A percentile compares a stretch with the other conserved stretches of the same genome.
These are phyloP conservation scores for Cenopis cana DNA, from an alignment of 2,888 invertebrate species.

Conservation along the genomic window DNA sequence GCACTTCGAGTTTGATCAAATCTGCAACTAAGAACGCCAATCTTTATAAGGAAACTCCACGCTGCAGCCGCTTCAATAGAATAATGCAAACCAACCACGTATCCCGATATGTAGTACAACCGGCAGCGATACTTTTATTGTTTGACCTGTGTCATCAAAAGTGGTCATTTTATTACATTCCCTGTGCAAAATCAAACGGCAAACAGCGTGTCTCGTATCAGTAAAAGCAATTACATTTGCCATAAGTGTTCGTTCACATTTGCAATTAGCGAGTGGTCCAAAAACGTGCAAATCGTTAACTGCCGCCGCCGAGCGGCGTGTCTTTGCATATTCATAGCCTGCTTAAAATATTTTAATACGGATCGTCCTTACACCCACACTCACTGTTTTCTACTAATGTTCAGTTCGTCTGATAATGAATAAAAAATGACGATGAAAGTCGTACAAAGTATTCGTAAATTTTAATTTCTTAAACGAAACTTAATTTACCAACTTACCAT, in stretches of 20 bases:
- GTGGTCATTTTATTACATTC: slow-evolving; percentile 38
- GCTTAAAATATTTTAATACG: slow-evolving; percentile 84
- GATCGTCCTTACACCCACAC: slow-evolving; percentile 71
- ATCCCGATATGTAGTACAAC: slow-evolving; percentile 13
- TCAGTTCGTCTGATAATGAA: slow-evolving; percentile 69
- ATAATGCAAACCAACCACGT: slow-evolving; percentile 18
- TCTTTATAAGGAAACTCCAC: slow-evolving; percentile 22
- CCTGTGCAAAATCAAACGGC: slow-evolving; percentile 63
- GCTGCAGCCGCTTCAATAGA: slow-evolving; percentile 14
- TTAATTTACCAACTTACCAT: no score
- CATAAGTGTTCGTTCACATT: slow-evolving; percentile 83
- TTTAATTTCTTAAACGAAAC: background rate
- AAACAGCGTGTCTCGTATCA: slow-evolving; percentile 73
- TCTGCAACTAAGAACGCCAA: slow-evolving; percentile 45
- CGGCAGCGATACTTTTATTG: slow-evolving; percentile 25
- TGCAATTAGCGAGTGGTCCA: slow-evolving; percentile 83
- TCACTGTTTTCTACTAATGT: slow-evolving; percentile 77
- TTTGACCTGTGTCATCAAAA: slow-evolving; percentile 41
- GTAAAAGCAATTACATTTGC: slow-evolving; percentile 81
- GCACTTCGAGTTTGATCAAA: slow-evolving; percentile 73
- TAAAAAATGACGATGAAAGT: slow-evolving; percentile 56
- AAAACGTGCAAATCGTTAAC: slow-evolving; percentile 85
- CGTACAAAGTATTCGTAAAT: background rate
- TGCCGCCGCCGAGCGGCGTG: slow-evolving; percentile 77
- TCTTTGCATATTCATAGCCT: slow-evolving; percentile 85